Conservation (phyloP, 2,797 vertebrate species). For the Carduelis carduelis region DNA sequence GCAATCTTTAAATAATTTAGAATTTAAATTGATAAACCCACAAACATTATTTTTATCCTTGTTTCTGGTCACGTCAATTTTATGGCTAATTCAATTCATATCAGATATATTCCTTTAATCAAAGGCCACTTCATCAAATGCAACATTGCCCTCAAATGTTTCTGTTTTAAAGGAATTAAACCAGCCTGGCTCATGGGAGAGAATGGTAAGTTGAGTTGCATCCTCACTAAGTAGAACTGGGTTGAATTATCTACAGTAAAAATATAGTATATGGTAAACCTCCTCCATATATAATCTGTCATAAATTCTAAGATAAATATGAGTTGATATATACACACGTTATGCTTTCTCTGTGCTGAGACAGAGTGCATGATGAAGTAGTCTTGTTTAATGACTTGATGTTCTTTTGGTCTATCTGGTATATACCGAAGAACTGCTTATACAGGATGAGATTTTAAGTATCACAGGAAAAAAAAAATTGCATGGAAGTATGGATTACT, state of each 20-base stretch:
- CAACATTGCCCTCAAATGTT: background rate
- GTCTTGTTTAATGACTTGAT: background rate
- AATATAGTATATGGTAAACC: background rate
- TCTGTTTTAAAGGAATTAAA: slow-evolving; percentile 42
- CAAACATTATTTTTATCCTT: background rate
- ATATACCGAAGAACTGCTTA: background rate
- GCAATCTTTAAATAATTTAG: background rate
- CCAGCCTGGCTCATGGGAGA: background rate
- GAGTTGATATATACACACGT: background rate
- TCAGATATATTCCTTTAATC: background rate
- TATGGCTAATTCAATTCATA: background rate
- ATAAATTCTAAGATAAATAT: background rate
- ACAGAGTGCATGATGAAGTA: background rate
- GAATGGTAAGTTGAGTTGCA: background rate
- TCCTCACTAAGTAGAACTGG: background rate
- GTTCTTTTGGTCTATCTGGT: background rate
- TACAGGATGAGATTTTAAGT: background rate
- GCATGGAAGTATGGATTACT: background rate
- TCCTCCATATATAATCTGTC: background rate
- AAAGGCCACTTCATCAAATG: background rate
- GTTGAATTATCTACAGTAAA: background rate
- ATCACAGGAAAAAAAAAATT: background rate
- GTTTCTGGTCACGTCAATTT: background rate
- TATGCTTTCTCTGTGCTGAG: background rate
- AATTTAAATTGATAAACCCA: background rate